A percentile compares a stretch with the other conserved stretches of the same genome.
phyloP scores from a whole-genome alignment of 1,140 invertebrate genomes.

The Diprion similis region DNA sequence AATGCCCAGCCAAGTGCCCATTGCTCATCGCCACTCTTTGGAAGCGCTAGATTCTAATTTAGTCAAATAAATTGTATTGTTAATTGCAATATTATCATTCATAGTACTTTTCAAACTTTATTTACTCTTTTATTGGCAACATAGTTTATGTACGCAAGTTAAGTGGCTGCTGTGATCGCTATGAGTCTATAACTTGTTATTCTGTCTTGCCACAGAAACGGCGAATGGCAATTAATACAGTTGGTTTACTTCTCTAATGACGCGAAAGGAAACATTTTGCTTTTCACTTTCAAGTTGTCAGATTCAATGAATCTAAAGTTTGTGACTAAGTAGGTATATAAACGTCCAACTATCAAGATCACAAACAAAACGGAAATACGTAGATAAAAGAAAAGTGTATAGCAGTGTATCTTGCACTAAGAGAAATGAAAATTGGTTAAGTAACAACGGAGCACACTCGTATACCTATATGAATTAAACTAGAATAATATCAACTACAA shows the following conservation, averaged over 20 bases:
- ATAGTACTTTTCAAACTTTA: not conserved
- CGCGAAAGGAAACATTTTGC: not conserved
- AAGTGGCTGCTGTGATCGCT: slow-evolving; percentile 4
- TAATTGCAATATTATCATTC: not conserved
- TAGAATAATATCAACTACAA: too few species aligned
- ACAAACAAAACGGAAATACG: too few species aligned
- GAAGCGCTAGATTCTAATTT: slow-evolving; percentile 5
- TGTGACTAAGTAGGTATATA: too few species aligned
- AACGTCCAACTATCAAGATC: too few species aligned
- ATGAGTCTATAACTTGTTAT: not conserved
- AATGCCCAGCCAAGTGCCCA: not conserved
- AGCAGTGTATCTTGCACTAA: too few species aligned
- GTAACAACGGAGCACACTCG: too few species aligned
- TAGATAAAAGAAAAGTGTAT: too few species aligned
- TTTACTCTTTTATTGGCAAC: not conserved
- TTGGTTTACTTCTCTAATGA: too few species aligned
- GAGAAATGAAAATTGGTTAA: too few species aligned
- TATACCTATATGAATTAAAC: too few species aligned
- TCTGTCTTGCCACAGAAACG: too few species aligned
- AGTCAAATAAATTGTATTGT: not conserved
- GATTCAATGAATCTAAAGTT: not conserved
- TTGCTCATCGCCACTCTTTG: slow-evolving; percentile 4
- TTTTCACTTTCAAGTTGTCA: not conserved
- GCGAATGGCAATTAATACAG: too few species aligned
- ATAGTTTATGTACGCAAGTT: slow-evolving; percentile 1